Base-by-base conservation (phyloP, 2,797 vertebrate genomes). In the Danio choprae region DNA sequence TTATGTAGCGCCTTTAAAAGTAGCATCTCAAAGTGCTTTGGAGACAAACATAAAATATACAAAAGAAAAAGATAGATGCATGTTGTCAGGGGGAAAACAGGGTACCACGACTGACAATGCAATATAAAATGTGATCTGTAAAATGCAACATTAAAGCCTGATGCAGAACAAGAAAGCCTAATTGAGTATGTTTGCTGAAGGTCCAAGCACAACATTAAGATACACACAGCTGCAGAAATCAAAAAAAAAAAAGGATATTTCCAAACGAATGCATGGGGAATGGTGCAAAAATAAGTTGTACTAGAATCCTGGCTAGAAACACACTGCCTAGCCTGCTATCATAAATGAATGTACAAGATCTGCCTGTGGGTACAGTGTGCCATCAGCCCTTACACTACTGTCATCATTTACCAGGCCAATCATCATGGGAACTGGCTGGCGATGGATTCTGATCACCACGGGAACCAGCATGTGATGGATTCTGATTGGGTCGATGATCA, bases 401-500 rank as follows among this genome's bases (percentile, higher is more conserved):
- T 89, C 87, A 93, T 94, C 87, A 91, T 92, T 94, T 94, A 93
- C 75, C 48, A 84, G 88, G 89, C 90, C 90, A 83, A 90, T 91
- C 88, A 91, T 94, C 88, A 92, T 90, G 92, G 88, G 90, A 95
- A 88, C 86, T n/a, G 48, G 86, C 88, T 72, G 80, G 89, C 95
- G 94, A 96, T 95, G 93, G 93, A 97, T 96, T 94, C 92, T 94
- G 95, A 95, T 90, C 90, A 91, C 59, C 73, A 65, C 62, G 43
- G 77, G 77, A 80, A 76, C 73, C 65, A 86, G 83, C 88, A 82
- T 84, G 88, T 94, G 94, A 95, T 92, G 90, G 93, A 95, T 94
- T 91, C 89, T 90, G 91, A 94, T 71, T 73, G 90, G 89, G 87
- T 90, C 88, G 93, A 97, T 97, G 95, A 97, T 96, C 93, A 94